Conservation (phyloP, 2,888 invertebrate species). For the Saturnia japonica region DNA sequence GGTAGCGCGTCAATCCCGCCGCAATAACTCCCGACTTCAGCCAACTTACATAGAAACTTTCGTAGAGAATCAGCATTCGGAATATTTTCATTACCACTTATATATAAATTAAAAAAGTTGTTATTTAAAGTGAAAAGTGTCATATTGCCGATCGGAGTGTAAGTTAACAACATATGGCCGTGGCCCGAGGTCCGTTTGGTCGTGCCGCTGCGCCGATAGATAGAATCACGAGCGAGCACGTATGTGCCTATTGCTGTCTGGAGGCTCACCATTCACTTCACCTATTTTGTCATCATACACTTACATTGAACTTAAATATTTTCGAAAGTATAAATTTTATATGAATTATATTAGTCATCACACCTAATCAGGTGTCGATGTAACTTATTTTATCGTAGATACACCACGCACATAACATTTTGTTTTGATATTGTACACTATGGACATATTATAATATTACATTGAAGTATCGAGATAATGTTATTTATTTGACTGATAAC, state of each 20-base stretch:
- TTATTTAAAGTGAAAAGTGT: slow-evolving; percentile 66
- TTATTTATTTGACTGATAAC: neutral
- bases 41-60: slow-evolving; percentile 32
- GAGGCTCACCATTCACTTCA: slow-evolving; percentile 78
- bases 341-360: slow-evolving; percentile 59
- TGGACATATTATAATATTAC: neutral
- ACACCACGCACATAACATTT: slow-evolving; percentile 24
- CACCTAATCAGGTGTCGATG: slow-evolving; percentile 48
- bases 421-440: slow-evolving; percentile 1
- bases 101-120: slow-evolving; percentile 37
- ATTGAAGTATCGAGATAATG: neutral
- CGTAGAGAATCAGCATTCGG: slow-evolving; percentile 23
- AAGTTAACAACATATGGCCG: slow-evolving; percentile 74
- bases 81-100: slow-evolving; percentile 27
- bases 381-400: slow-evolving; percentile 16
- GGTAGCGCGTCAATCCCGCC: slow-evolving; percentile 37
- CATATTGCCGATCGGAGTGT: slow-evolving; percentile 62
- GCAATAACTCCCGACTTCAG: slow-evolving; percentile 22
- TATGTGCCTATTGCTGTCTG: slow-evolving; percentile 63
- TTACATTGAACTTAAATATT: slow-evolving; percentile 57
- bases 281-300: slow-evolving; percentile 68
- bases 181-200: slow-evolving; percentile 65
- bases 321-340: slow-evolving; percentile 51
- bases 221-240: slow-evolving; percentile 74
- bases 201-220: slow-evolving; percentile 50